phyloP scores from a whole-genome alignment of 2,888 invertebrate species.

The Drosophila rellima region DNA sequence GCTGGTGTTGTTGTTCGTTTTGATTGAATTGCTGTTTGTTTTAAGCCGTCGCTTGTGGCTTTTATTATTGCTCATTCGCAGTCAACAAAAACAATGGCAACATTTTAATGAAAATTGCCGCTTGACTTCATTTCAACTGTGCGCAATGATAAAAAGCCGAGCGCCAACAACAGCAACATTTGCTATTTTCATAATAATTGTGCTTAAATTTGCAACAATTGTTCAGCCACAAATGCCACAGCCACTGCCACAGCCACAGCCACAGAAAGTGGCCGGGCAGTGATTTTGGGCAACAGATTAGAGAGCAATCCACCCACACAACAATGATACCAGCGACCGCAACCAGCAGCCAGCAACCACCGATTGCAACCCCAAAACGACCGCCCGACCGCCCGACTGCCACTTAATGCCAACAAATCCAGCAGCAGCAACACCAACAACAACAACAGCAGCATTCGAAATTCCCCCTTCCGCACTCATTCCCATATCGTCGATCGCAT shows the following conservation, averaged over 20 bases:
- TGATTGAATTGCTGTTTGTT: constrained; percentile 82
- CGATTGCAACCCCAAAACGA: constrained; percentile 60
- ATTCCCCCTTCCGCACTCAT: constrained; percentile 17
- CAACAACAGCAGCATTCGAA: constrained; percentile 31
- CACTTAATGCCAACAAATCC: constrained; percentile 50
- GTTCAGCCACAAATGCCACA: constrained; percentile 56
- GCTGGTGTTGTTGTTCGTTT: constrained; percentile 47
- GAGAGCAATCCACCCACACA: constrained; percentile 48
- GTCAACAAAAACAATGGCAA: constrained; percentile 72
- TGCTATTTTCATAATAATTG: constrained; percentile 72
- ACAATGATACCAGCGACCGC: constrained; percentile 31
- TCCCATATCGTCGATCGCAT: constrained; percentile 74
- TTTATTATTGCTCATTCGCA: constrained; percentile 80
- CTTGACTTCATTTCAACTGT: constrained; percentile 76
- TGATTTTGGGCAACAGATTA: constrained; percentile 72
- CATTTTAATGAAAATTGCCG: constrained; percentile 83
- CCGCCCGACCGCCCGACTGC: constrained; percentile 17
- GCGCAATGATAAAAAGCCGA: constrained; percentile 54
- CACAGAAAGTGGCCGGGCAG: constrained; percentile 64
- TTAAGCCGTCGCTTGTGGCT: constrained; percentile 61
- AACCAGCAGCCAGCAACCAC: constrained; percentile 66
- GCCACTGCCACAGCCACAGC: constrained; percentile 39
- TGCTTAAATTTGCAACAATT: constrained; percentile 78
- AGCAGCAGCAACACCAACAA: constrained; percentile 33
- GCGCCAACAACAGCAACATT: constrained; percentile 16